Base-by-base conservation (phyloP, 1,140 invertebrate genomes). In the Wasmannia auropunctata region DNA sequence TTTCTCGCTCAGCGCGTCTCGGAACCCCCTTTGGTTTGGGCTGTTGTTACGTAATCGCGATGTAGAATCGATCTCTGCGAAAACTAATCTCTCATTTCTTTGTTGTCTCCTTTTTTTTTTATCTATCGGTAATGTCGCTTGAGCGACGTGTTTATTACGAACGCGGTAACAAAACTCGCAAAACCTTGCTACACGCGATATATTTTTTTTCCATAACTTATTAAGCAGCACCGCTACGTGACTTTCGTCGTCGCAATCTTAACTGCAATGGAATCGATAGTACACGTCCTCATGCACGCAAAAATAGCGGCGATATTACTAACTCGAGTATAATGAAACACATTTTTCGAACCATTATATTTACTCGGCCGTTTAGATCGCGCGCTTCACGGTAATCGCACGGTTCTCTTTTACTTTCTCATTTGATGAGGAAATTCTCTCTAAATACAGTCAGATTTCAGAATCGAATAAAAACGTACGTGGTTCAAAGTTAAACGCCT, bases 231-330 rank as follows among this genome's bases (percentile, higher is more conserved):
- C 76, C 60, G 46, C 77, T 83, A 69, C 75, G 70, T 86, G 74
- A 81, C 56, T 91, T 79, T 74, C 37, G 81, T 83, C 74, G 89
- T 86, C 86, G 90, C 87, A 79, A 91, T 91, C 75, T 65, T 77
- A 91, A 87, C 91, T 91, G 92, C 92, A 93, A 77, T 63, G 86
- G 81, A 92, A 91, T 91, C 91, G 70, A 92, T 92, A 92, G 56
- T 86, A 63, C 19, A 84, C 85, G 80, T 86, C 74, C 84, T 77
- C 85, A 70, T 88, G 54, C 86, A 90, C 72, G 76, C 65, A 67
- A 87, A 86, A 87, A 84, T 65, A 75, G 46, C 43, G 25, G 22
- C 60, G 11, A 22, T 14, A 34, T 49, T 54, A 63, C 16, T 2
- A 54, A 63, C 60, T 86, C 37, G 40, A 56, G 11, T 49, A 67